Conservation (phyloP, 2,113 vertebrate genomes). For the Galemys pyrenaicus region DNA sequence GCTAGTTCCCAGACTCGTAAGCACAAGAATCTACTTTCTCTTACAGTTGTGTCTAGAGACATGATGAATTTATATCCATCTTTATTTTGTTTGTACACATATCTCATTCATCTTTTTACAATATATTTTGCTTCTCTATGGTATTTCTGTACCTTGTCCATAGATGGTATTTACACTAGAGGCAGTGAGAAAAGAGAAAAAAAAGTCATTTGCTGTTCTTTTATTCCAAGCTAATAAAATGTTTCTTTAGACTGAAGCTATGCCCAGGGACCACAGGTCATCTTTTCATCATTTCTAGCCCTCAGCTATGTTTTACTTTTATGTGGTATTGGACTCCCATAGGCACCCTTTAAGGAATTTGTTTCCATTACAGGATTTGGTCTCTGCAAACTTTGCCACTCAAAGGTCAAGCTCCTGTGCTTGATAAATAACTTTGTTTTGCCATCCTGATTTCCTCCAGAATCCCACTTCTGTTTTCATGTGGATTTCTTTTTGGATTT, state of each 20-base stretch:
- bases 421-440: constrained; percentile 48
- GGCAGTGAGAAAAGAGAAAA: constrained; percentile 19
- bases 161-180: constrained; percentile 12
- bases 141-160: constrained; percentile 9
- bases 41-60: neutral
- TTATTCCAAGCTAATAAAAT: constrained; percentile 64
- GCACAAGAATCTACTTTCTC: neutral
- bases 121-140: neutral
- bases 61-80: neutral
- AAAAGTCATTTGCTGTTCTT: too few species aligned
- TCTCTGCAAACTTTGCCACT: constrained; percentile 30
- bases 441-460: constrained; percentile 17
- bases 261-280: constrained; percentile 41
- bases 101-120: neutral
- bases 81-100: neutral
- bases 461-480: neutral
- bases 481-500: constrained; percentile 26
- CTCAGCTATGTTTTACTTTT: constrained; percentile 58
- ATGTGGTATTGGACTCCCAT: constrained; percentile 44
- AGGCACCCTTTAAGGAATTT: constrained; percentile 52
- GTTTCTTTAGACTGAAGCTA: constrained; percentile 50
- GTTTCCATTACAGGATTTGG: constrained; percentile 43
- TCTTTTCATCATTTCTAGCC: constrained; percentile 61
- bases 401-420: constrained; percentile 44
- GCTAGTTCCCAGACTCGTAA: neutral